These are phyloP conservation scores for Pristionchus pacificus DNA, from an alignment of 1,140 invertebrate genomes.

Conservation along the genomic window DNA sequence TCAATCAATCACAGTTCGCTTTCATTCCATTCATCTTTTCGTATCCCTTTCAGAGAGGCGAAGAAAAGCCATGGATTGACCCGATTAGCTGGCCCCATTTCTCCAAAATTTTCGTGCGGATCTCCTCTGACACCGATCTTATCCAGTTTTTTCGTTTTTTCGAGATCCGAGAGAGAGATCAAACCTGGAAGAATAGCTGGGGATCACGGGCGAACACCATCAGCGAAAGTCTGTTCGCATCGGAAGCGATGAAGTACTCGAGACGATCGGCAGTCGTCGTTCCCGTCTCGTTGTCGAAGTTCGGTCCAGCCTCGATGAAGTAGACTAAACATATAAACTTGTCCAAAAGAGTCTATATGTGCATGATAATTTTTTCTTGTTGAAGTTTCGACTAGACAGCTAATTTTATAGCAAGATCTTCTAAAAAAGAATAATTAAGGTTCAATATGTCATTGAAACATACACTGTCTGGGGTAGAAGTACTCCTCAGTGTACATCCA, in stretches of 20 bases:
- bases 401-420: conserved; percentile 3
- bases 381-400: neutral
- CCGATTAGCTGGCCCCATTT: neutral
- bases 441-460: too few species aligned
- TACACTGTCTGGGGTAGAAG: conserved; percentile 57
- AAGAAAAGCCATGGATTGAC: neutral
- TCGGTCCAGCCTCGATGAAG: conserved; percentile 54
- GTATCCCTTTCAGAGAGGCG: neutral
- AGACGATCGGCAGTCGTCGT: conserved; percentile 37
- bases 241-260: conserved; percentile 53
- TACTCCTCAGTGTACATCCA: conserved; percentile 58
- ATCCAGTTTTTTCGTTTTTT: neutral
- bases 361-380: neutral
- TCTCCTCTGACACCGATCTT: too few species aligned
- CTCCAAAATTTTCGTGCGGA: too few species aligned
- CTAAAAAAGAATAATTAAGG: neutral
- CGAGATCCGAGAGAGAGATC: neutral
- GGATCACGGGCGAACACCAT: conserved; percentile 54
- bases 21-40: neutral
- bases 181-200: conserved; percentile 53
- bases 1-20: too few species aligned
- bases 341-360: neutral
- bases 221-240: conserved; percentile 51
- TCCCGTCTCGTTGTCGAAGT: conserved; percentile 48
- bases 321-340: conserved; percentile 45